A percentile compares a stretch with the other conserved stretches of the same genome.
Evolutionary conservation across 2,888 invertebrate genomes (phyloP).

Genomic region (Stenichneumon culpator): DNA sequence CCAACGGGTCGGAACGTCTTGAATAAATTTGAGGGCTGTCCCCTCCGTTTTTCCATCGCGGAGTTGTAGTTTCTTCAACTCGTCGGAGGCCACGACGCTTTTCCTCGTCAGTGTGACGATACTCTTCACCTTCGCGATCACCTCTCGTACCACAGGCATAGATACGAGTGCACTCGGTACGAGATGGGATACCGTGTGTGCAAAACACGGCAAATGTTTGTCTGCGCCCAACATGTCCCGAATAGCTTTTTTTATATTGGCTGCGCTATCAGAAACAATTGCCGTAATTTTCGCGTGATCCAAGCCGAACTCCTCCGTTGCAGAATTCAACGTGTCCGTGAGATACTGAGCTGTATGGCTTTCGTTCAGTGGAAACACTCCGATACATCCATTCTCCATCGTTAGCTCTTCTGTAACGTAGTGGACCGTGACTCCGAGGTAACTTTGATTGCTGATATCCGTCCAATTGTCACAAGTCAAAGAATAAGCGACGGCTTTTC

Average conservation of each 20-base stretch:
- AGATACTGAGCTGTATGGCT: slow-evolving; percentile 67
- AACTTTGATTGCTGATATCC: too few relatives aligned
- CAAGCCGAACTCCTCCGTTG: slow-evolving; percentile 55
- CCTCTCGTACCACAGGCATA: slow-evolving; percentile 32
- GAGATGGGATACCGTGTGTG: slow-evolving; percentile 68
- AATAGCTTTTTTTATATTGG: slow-evolving; percentile 62
- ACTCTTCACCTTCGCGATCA: slow-evolving; percentile 65
- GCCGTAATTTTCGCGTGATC: slow-evolving; percentile 54
- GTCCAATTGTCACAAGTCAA: too few relatives aligned
- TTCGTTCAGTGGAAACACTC: slow-evolving; percentile 54
- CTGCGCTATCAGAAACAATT: slow-evolving; percentile 66
- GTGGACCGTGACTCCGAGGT: too few relatives aligned
- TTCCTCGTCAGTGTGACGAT: slow-evolving; percentile 63
- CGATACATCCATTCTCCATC: too few relatives aligned
- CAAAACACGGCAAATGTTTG: slow-evolving; percentile 66
- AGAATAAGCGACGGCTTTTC: too few relatives aligned
- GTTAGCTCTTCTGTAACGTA: too few relatives aligned
- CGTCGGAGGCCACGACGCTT: slow-evolving; percentile 66
- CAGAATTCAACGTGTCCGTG: slow-evolving; percentile 37
- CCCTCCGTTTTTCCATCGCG: slow-evolving; percentile 66
- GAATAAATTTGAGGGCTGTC: slow-evolving; percentile 55
- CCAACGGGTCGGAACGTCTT: slow-evolving; percentile 67
- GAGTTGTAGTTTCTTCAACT: slow-evolving; percentile 59
- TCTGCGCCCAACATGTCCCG: slow-evolving; percentile 47
- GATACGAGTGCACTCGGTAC: slow-evolving; percentile 60